Percentiles rank a stretch among this genome's conserved stretches.
phyloP scores from a whole-genome alignment of 2,113 vertebrate species.

The Arothron firmamentum region DNA sequence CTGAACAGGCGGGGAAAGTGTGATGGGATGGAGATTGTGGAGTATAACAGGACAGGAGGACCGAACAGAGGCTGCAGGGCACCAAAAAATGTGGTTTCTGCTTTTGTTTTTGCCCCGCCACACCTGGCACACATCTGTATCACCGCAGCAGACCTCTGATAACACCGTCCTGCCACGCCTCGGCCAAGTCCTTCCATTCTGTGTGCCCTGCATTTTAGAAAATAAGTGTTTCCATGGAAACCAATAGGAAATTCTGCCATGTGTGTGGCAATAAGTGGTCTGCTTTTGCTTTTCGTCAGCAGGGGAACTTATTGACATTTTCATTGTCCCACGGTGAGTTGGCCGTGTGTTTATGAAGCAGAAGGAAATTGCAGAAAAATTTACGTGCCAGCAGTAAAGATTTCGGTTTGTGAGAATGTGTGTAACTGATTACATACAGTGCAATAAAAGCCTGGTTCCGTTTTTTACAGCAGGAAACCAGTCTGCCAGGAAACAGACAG shows the following conservation, averaged over 20 bases:
- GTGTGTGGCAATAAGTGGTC: neutral
- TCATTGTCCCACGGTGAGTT: conserved; percentile 35
- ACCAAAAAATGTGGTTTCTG: conserved; percentile 21
- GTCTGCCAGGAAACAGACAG: conserved; percentile 16
- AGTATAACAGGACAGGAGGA: conserved; percentile 13
- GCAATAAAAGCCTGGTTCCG: neutral
- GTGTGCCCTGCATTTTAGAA: conserved; percentile 8
- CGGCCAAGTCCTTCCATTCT: conserved; percentile 24
- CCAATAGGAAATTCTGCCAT: neutral
- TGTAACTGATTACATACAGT: conserved; percentile 20
- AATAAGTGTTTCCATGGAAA: conserved; percentile 3
- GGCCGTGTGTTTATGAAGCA: conserved; percentile 27
- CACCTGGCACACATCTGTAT: neutral
- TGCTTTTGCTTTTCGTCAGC: conserved; percentile 35
- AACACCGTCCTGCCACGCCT: conserved; percentile 1
- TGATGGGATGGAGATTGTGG: neutral
- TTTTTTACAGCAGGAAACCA: conserved; percentile 35
- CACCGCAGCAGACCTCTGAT: neutral
- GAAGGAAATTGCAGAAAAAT: conserved; percentile 44
- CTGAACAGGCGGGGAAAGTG: neutral
- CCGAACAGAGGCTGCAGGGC: no score
- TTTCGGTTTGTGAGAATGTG: neutral
- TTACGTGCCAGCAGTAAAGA: conserved; percentile 24
- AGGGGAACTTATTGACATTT: conserved; percentile 33
- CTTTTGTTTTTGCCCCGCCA: conserved; percentile 3